Conservation (phyloP, 2,888 invertebrate genomes). For the Drosophila mayaguana region DNA sequence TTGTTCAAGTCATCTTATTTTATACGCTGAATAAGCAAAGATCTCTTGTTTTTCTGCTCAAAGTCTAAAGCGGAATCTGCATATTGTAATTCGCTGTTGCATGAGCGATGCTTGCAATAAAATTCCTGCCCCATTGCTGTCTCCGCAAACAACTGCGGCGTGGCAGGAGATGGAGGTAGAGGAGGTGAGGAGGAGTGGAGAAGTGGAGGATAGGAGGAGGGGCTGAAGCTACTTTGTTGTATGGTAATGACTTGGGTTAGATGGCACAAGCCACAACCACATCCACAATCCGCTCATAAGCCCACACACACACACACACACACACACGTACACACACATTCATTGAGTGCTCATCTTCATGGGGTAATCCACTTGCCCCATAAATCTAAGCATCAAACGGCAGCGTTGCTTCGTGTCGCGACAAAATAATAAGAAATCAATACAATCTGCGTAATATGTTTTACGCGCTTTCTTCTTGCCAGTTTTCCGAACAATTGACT, state of each 20-base stretch:
- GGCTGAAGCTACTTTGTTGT: conserved; percentile 63
- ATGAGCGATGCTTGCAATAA: conserved; percentile 21
- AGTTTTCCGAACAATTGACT: conserved; percentile 84
- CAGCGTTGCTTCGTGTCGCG: conserved; percentile 34
- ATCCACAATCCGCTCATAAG: conserved; percentile 62
- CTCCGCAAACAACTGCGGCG: not conserved
- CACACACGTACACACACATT: not conserved
- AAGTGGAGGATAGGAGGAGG: not conserved
- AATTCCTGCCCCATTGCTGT: conserved; percentile 16
- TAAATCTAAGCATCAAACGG: conserved; percentile 58
- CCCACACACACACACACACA: conserved; percentile 17
- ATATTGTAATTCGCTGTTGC: not conserved
- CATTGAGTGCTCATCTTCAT: conserved; percentile 28
- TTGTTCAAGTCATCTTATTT: no score
- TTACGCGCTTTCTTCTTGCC: conserved; percentile 70
- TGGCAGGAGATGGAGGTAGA: not conserved
- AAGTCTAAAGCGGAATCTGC: not conserved
- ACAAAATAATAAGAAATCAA: conserved; percentile 78
- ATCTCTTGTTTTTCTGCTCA: not conserved
- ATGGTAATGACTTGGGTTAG: conserved; percentile 32
- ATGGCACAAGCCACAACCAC: conserved; percentile 70
- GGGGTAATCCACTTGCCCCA: conserved; percentile 46
- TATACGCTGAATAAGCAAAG: no score
- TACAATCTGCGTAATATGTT: conserved; percentile 79
- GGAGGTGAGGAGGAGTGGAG: not conserved